Conservation (phyloP, 37 sponge, comb jelly and placozoan species). For the Oopsacas minuta region DNA sequence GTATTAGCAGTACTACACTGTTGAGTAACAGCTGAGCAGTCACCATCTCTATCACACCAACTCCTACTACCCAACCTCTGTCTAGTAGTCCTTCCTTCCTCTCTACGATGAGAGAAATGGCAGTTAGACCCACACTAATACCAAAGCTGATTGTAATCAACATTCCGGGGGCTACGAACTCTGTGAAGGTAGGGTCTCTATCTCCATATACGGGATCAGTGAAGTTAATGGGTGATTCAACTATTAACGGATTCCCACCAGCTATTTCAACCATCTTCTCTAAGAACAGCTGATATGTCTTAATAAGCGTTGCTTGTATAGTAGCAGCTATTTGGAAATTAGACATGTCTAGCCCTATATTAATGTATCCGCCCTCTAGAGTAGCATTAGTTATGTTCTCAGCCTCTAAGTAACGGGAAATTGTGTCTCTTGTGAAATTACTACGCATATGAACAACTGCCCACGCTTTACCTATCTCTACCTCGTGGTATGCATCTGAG, state of each 20-base stretch:
- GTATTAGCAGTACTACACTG: neutral
- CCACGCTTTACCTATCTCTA: constrained; percentile 46
- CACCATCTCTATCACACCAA: constrained; percentile 20
- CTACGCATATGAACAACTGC: constrained; percentile 27
- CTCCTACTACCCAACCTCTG: constrained; percentile 59
- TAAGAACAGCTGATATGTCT: neutral
- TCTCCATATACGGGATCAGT: constrained; percentile 51
- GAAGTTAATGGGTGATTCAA: neutral
- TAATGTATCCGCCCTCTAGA: constrained; percentile 3
- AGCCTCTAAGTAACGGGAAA: neutral
- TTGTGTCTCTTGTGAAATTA: constrained; percentile 40
- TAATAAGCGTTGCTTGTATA: neutral
- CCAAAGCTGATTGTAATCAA: constrained; percentile 59
- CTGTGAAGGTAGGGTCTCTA: constrained; percentile 38
- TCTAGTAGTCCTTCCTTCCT: constrained; percentile 72
- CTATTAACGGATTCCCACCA: neutral
- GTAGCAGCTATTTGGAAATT: constrained; percentile 23
- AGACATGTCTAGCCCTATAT: constrained; percentile 37
- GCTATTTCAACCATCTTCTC: neutral
- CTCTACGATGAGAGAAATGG: constrained; percentile 51
- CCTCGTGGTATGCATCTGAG: constrained; percentile 31
- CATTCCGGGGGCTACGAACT: constrained; percentile 70
- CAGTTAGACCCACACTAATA: constrained; percentile 64
- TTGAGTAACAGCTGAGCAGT: constrained; percentile 17
- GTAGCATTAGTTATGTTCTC: neutral